A percentile compares a stretch with the other conserved stretches of the same genome.
Conservation (phyloP, 2,888 invertebrate species). For the Zelleria hepariella region DNA sequence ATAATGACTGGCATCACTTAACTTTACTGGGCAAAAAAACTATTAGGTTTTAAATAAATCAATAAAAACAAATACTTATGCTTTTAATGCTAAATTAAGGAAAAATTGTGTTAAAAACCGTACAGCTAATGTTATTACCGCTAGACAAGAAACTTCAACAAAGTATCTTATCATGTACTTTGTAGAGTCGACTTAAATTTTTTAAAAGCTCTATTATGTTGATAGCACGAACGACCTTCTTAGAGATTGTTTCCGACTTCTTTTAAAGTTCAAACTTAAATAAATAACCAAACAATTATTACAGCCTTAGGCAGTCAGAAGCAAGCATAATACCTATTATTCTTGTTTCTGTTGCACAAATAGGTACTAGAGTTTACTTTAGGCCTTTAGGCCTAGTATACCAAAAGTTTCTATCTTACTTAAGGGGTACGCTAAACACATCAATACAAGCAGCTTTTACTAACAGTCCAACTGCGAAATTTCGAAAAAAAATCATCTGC, state of each 20-base stretch:
- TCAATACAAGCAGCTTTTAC: too few species aligned
- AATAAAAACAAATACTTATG: too few species aligned
- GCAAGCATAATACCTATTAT: neutral
- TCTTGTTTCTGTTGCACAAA: neutral
- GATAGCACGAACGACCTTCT: constrained; percentile 28
- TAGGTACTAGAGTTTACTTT: too few species aligned
- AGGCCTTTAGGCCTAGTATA: too few species aligned
- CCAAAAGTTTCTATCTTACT: too few species aligned
- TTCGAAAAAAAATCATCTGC: too few species aligned
- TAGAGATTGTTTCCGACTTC: constrained; percentile 40
- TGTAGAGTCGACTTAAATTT: constrained; percentile 2
- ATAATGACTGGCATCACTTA: too few species aligned
- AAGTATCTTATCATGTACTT: neutral
- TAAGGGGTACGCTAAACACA: too few species aligned
- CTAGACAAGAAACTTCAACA: neutral
- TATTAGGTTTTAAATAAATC: too few species aligned
- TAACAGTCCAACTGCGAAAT: too few species aligned
- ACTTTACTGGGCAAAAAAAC: too few species aligned
- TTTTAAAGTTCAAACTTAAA: constrained; percentile 22
- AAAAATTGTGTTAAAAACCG: neutral
- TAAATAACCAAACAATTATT: neutral
- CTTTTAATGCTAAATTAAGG: neutral
- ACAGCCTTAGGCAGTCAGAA: neutral
- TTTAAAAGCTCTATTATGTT: constrained; percentile 14
- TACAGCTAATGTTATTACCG: neutral